Evolutionary conservation across 2,797 vertebrate genomes (phyloP).

Genomic region (Gallinago nigripennis): DNA sequence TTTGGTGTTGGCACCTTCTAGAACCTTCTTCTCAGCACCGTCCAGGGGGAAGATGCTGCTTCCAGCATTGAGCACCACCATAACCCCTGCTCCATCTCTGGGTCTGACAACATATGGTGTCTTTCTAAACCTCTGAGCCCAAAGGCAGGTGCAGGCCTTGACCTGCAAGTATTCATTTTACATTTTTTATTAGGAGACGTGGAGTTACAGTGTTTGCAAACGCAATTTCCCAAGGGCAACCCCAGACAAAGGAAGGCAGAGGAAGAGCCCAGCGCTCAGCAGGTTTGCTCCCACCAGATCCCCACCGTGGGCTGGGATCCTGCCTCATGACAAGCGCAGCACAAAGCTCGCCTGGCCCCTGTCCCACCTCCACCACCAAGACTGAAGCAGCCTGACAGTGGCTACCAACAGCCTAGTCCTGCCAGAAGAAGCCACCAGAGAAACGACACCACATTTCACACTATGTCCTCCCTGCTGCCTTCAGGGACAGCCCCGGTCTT

Average conservation of each 20-base stretch:
- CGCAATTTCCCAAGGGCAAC: background rate
- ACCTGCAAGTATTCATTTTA: background rate
- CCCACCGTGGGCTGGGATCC: background rate
- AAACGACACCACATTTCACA: background rate
- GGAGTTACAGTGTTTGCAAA: background rate
- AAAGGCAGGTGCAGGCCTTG: background rate
- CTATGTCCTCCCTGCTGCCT: background rate
- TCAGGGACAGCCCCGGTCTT: background rate
- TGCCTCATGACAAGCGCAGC: background rate
- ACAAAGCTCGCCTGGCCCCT: background rate
- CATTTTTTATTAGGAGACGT: background rate
- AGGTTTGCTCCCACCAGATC: background rate
- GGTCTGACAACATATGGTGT: background rate
- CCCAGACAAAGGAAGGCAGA: background rate
- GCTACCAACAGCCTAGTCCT: background rate
- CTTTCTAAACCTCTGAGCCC: background rate
- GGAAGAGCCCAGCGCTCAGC: background rate
- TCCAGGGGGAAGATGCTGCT: background rate
- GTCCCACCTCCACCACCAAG: background rate
- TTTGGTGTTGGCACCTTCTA: background rate
- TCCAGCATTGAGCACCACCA: background rate
- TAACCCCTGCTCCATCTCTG: background rate
- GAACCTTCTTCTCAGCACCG: background rate
- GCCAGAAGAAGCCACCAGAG: background rate
- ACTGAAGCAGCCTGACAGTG: background rate